Percentiles rank a stretch among this genome's conserved stretches.
Evolutionary conservation across 1,140 invertebrate species (phyloP).

Genomic region (Neocloeon triangulifer): DNA sequence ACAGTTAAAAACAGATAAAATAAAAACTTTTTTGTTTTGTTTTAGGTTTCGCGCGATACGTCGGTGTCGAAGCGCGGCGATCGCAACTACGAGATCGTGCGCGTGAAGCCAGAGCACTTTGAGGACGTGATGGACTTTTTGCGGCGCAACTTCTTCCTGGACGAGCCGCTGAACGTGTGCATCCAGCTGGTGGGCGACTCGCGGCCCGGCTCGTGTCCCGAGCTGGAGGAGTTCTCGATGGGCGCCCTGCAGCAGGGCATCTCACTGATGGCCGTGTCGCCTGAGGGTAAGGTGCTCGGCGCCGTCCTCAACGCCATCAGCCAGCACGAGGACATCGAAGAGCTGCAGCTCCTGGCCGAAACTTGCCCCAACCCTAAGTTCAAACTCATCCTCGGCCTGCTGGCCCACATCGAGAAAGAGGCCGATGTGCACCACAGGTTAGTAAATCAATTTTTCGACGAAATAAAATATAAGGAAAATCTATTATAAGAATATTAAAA

Average conservation of each 20-base stretch:
- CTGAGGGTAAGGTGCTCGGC: constrained; percentile 31
- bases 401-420: constrained; percentile 28
- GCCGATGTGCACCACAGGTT: constrained; percentile 27
- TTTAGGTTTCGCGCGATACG: too few species aligned
- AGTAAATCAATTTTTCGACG: too few species aligned
- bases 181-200: constrained; percentile 29
- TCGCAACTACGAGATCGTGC: constrained; percentile 1
- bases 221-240: constrained; percentile 37
- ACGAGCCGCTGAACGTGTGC: constrained; percentile 42
- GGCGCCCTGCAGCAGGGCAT: constrained; percentile 19
- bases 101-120: constrained; percentile 16
- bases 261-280: constrained; percentile 34
- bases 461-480: too few species aligned
- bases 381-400: constrained; percentile 25
- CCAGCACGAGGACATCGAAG: constrained; percentile 16
- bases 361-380: constrained; percentile 12
- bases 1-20: too few species aligned
- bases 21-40: too few species aligned
- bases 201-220: constrained; percentile 31
- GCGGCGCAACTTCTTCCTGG: constrained; percentile 37
- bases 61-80: too few species aligned
- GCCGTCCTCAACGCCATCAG: constrained; percentile 23
- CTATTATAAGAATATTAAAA: too few species aligned
- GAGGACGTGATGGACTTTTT: constrained; percentile 29
- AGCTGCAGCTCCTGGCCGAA: constrained; percentile 5